A percentile compares a stretch with the other conserved stretches of the same genome.
These are phyloP conservation scores for Hippoglossus stenolepis DNA, from an alignment of 2,113 vertebrate species.

Conservation along the genomic window DNA sequence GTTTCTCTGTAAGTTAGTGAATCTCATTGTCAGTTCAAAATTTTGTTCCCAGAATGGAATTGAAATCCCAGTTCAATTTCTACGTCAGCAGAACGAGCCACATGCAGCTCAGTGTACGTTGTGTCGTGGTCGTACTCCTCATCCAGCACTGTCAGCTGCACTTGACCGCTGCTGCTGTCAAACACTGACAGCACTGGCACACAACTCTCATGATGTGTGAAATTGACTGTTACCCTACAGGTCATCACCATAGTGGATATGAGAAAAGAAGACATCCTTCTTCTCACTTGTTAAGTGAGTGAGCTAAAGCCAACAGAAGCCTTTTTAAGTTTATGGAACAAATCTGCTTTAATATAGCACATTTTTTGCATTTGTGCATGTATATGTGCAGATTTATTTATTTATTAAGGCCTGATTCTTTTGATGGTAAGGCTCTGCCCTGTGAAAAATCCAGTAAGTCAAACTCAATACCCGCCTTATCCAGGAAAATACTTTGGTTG, in stretches of 20 bases:
- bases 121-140: too few relatives aligned
- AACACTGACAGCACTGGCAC: constrained; percentile 37
- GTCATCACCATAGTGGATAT: constrained; percentile 35
- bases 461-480: background rate
- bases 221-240: constrained; percentile 50
- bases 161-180: constrained; percentile 17
- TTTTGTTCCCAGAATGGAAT: constrained; percentile 54
- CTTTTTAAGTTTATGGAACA: background rate
- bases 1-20: constrained; percentile 20
- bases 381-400: background rate
- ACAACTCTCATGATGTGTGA: constrained; percentile 49
- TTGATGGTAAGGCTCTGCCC: constrained; percentile 3
- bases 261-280: constrained; percentile 20
- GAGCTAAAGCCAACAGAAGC: background rate
- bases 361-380: background rate
- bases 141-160: too few relatives aligned
- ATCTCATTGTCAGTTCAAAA: constrained; percentile 49
- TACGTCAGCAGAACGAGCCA: constrained; percentile 54
- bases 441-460: too few relatives aligned
- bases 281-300: constrained; percentile 15
- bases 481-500: background rate
- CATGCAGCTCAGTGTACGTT: constrained; percentile 34
- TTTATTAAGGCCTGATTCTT: constrained; percentile 1
- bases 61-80: constrained; percentile 52
- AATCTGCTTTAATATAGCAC: background rate